Base-by-base conservation (phyloP, 2,888 invertebrate genomes). In the Augochlorella aurata region DNA sequence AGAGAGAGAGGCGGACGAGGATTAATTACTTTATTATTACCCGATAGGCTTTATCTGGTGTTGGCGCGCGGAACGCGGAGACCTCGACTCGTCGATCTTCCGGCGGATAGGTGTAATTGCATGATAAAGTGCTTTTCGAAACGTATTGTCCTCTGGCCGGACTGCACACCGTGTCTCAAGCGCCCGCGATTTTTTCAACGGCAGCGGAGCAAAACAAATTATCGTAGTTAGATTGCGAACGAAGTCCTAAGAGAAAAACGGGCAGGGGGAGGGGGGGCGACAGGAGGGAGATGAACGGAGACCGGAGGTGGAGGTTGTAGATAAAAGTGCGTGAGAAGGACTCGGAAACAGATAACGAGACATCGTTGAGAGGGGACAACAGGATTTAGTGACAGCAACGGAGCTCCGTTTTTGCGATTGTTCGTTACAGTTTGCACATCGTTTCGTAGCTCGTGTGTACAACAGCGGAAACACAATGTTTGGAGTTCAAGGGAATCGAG, bases 281-380 rank as follows among this genome's bases (percentile, higher is more conserved):
- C 10, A 5, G 21, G 8, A 80, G n/a, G 18, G 16, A 29, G 18
- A 14, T 8, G 29, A 9, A 14, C 24, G 44, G 61, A 10, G 38
- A 24, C 10, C 21, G 78, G 63, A 49, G 74, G 21, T 14, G 66
- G 69, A 24, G 29, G 63, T 29, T 16, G 24, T 45, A 21, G 70
- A 79, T 74, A 74, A 74, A 77, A 82, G 65, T 76, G 75, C 73
- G 66, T 18, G 81, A 45, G 70, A 70, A 77, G 58, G 65, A 69
- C 67, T 50, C 58, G 50, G 21, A 14, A 16, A n/a, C 14, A 50
- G 79, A 72, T 81, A 79, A 79, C 74, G 79, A 75, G 45, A 5
- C 58, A 29, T 67, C 74, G 71, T 58, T 66, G 29, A n/a, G 69
- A 69, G 45, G n/a, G 18, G 67, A 63, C 47, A n/a, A 58, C 16